phyloP scores from a whole-genome alignment of 2,797 vertebrate species.

The Channallabes apus region DNA sequence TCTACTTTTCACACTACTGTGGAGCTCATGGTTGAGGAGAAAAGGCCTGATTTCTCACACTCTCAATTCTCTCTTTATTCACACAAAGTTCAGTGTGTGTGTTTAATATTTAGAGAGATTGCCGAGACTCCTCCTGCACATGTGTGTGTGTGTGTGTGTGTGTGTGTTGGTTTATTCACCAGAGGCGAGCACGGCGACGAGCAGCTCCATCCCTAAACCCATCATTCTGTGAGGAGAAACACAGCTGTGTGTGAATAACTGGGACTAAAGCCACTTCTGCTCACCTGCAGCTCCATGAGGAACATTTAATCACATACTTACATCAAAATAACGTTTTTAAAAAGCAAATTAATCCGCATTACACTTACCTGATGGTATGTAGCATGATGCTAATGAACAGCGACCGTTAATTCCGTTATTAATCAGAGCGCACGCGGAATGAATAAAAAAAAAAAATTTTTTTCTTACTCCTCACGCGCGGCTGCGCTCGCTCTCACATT shows the following conservation, averaged over 20 bases:
- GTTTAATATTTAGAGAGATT: background rate
- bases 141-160: background rate
- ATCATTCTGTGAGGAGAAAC: conserved; percentile 2
- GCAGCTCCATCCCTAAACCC: background rate
- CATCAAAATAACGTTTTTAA: background rate
- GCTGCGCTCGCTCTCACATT: too few species aligned
- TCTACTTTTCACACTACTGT: too few species aligned
- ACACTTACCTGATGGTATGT: background rate
- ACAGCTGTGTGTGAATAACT: background rate
- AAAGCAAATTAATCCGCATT: background rate
- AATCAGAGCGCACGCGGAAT: background rate
- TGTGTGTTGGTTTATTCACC: conserved; percentile 20
- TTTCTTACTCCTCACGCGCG: background rate
- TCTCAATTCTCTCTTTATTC: background rate
- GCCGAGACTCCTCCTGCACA: background rate
- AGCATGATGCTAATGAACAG: background rate
- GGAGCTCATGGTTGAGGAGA: background rate
- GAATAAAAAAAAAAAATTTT: too few species aligned
- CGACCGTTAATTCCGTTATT: background rate
- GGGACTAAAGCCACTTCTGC: background rate
- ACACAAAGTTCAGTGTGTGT: background rate
- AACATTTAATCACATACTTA: background rate
- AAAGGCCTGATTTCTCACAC: background rate
- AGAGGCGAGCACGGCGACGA: conserved; percentile 38
- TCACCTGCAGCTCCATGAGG: background rate